Evolutionary conservation across 2,113 vertebrate genomes (phyloP).

Genomic region (Myrmophylax atrothorax): DNA sequence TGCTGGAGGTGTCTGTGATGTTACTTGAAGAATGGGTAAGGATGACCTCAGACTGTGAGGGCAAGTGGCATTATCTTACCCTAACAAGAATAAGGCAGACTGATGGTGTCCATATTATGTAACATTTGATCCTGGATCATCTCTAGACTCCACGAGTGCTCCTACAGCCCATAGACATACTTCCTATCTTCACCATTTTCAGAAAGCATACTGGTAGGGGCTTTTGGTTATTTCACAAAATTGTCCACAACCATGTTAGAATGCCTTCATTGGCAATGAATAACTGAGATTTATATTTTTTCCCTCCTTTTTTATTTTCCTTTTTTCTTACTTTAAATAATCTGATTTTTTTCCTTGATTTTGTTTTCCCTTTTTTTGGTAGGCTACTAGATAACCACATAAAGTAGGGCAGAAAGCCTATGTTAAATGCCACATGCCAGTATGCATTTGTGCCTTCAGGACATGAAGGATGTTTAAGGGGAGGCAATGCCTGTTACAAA

Average conservation of each 20-base stretch:
- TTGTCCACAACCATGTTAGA: background rate
- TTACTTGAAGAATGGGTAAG: background rate
- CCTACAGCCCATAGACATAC: background rate
- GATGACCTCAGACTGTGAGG: background rate
- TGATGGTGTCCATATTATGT: too few relatives aligned
- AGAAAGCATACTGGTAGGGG: accelerated
- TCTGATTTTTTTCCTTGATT: background rate
- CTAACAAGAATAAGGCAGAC: background rate
- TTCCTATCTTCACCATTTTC: background rate
- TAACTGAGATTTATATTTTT: background rate
- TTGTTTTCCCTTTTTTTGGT: too few relatives aligned
- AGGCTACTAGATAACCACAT: background rate
- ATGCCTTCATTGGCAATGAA: background rate
- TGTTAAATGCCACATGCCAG: background rate
- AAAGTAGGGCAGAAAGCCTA: background rate
- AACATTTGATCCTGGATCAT: background rate
- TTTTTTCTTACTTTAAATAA: background rate
- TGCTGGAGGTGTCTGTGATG: background rate
- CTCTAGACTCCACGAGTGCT: background rate
- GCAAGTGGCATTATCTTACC: background rate
- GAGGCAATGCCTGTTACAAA: accelerated
- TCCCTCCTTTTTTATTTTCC: background rate
- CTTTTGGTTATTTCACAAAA: background rate
- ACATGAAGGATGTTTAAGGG: background rate
- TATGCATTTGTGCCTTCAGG: background rate